Percentiles rank a stretch among this genome's conserved stretches.
Conservation (phyloP, 1,140 invertebrate species). For the Arion vulgaris region DNA sequence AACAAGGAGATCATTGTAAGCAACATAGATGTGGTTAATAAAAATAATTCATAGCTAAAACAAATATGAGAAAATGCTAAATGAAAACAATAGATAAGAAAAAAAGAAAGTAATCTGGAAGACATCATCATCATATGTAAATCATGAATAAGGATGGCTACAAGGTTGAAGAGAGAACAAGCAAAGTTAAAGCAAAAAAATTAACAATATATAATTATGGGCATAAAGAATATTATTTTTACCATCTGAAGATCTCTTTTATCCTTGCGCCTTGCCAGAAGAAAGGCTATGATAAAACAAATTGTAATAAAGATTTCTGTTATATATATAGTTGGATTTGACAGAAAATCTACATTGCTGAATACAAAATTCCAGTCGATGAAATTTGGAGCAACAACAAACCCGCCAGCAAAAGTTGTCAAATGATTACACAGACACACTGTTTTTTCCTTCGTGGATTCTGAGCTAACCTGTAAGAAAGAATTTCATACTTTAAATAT, state of each 20-base stretch:
- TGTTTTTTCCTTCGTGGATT: conserved; percentile 35
- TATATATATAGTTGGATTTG: conserved; percentile 76
- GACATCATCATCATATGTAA: no score
- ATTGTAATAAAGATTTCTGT: conserved; percentile 73
- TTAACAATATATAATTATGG: not conserved
- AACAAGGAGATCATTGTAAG: no score
- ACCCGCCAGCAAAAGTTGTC: conserved; percentile 70
- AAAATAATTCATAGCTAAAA: no score
- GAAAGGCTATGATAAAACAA: conserved; percentile 71
- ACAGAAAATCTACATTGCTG: conserved; percentile 73
- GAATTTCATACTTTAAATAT: not conserved
- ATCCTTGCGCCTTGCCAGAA: conserved; percentile 74
- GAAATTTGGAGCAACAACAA: conserved; percentile 67
- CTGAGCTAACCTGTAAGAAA: conserved; percentile 2
- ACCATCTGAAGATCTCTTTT: conserved; percentile 73
- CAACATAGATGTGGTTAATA: no score
- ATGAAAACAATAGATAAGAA: no score
- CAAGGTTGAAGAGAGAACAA: no score
- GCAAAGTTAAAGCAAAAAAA: no score
- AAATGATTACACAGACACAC: conserved; percentile 68
- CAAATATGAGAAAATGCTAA: no score
- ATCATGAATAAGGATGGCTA: no score
- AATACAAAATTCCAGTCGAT: conserved; percentile 72
- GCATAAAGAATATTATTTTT: no score
- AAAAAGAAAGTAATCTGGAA: no score